Percentiles rank a stretch among this genome's conserved stretches.
Evolutionary conservation across 2,113 vertebrate genomes (phyloP).

Genomic region (Mustela nigripes): DNA sequence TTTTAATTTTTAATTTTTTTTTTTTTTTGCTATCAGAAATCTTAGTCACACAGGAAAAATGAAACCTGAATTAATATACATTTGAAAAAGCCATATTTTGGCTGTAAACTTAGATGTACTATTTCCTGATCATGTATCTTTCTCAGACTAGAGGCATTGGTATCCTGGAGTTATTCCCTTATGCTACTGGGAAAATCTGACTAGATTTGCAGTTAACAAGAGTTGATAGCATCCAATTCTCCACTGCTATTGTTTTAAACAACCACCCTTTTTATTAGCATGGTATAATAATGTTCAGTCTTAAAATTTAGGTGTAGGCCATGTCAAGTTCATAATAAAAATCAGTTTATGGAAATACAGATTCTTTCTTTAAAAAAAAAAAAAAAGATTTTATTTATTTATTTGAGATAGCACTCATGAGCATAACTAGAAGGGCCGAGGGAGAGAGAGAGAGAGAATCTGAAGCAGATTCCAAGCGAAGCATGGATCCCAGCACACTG

Average conservation of each 20-base stretch:
- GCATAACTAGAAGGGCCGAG: neutral
- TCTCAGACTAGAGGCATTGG: neutral
- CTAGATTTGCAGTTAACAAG: neutral
- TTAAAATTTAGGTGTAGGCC: neutral
- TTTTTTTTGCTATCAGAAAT: neutral
- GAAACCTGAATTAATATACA: neutral
- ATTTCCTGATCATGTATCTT: neutral
- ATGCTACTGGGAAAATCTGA: neutral
- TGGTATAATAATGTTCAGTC: neutral
- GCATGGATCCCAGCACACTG: neutral
- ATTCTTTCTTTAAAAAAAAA: neutral
- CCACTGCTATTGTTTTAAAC: neutral
- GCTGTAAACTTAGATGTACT: neutral
- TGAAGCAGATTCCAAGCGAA: neutral
- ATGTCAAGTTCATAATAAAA: slow-evolving; percentile 34
- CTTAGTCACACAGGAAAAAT: neutral
- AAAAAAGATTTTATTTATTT: neutral
- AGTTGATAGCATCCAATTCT: neutral
- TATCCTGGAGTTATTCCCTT: neutral
- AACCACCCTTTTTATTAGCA: neutral
- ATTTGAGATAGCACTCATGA: neutral
- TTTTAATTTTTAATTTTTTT: neutral
- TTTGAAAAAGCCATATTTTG: neutral
- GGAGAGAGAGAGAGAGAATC: neutral
- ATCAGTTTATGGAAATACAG: neutral